Percentiles rank a stretch among this genome's conserved stretches.
Conservation (phyloP, 1,140 invertebrate genomes). For the Chlorops oryzae region DNA sequence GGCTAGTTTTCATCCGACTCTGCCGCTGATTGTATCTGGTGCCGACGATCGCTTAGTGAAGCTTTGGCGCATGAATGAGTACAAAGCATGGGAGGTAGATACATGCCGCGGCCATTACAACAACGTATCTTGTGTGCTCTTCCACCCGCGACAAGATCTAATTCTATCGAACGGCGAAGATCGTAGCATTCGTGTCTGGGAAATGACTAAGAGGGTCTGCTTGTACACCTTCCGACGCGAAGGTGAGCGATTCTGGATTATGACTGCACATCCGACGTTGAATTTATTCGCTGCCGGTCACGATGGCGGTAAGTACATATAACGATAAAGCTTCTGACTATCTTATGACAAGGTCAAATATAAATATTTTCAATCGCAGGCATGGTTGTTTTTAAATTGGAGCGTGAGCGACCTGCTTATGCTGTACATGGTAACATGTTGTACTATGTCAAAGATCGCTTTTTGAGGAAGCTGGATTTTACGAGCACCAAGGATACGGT, state of each 20-base stretch:
- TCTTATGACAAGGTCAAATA: background rate
- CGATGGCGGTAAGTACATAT: constrained; percentile 76
- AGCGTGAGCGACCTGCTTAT: constrained; percentile 93
- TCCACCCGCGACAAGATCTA: constrained; percentile 94
- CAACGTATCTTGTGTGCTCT: constrained; percentile 96
- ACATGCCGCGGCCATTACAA: constrained; percentile 98
- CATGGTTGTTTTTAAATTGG: constrained; percentile 72
- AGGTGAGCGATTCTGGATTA: constrained; percentile 94
- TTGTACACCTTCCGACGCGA: constrained; percentile 92
- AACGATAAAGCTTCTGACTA: background rate
- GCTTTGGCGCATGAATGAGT: constrained; percentile 98
- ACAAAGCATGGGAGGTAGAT: constrained; percentile 99
- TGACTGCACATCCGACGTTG: constrained; percentile 81
- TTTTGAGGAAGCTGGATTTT: constrained; percentile 87
- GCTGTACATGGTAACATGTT: constrained; percentile 88
- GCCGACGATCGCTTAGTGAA: constrained; percentile 98
- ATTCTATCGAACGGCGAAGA: constrained; percentile 98
- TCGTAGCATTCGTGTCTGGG: constrained; percentile 97
- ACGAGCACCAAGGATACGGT: constrained; percentile 86
- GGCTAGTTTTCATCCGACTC: constrained; percentile 92
- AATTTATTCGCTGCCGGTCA: constrained; percentile 91
- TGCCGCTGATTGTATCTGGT: constrained; percentile 94
- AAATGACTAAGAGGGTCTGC: constrained; percentile 96
- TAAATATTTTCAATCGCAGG: constrained; percentile 25
- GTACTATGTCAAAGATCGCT: constrained; percentile 94